Evolutionary conservation across 2,888 invertebrate genomes (phyloP), one percentile per base, ranked within the genome.

Genomic region (Petrolisthes manimaculis): DNA sequence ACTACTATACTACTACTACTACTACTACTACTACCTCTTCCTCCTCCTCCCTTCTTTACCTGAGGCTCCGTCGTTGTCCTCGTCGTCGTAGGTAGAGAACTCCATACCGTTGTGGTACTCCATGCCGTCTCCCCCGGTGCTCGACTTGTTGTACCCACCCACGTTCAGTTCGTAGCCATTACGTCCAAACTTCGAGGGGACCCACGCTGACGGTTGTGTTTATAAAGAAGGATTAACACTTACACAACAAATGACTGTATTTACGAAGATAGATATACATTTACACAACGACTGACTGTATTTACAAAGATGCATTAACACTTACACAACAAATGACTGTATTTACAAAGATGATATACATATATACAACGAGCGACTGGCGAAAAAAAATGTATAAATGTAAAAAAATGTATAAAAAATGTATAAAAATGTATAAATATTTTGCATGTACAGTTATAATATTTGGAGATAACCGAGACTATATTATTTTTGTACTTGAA

Each of bases 101-200:
- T 97, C 96, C 97, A 97, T 97, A 74, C 95, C 95, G 93, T 97
- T 97, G 92, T 98, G 98, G 92, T 97, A 97, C 90, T 96, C 95
- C 90, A 98, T 94, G 0, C 97, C 97, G 92, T 98, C 97, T 84
- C 97, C 97, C 0, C 97, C 97, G 92, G 97, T 97, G 0, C 98
- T 98, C 71, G 74, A 71, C 77, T 82, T 61, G 37, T 94, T 94
- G 93, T 96, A 98, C 0, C 96, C 96, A 74, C 94, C 94, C 0
- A 97, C 95, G 79, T 95, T 94, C 56, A 98, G 93, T 75, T 95
- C 94, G 93, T 96, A 98, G 0, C 97, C 97, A 3, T 67, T 61
- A 8, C 61, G 5, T 5, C 74, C 77, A 21, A n/a, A 71, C 21
- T 21, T 54, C 21, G 79, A 54, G 6, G n/a, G 85, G 83, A 21